phyloP scores from a whole-genome alignment of 2,888 invertebrate species.

The Nowickia ferox region DNA sequence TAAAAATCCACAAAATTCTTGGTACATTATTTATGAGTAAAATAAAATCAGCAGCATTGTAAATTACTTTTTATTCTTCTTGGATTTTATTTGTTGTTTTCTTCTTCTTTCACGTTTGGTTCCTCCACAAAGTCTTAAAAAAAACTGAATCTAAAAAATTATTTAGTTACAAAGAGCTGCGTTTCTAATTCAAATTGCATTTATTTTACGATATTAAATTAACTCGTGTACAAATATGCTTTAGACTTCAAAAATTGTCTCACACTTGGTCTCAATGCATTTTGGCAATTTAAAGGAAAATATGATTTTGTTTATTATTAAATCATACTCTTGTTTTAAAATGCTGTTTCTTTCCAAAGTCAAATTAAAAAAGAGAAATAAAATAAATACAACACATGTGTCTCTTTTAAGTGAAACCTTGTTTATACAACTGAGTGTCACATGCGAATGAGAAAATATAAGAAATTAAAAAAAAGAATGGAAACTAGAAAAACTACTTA shows the following conservation, averaged over 20 bases:
- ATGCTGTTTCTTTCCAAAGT: slow-evolving; percentile 29
- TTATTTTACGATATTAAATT: slow-evolving; percentile 5
- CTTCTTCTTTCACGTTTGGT: too few relatives aligned
- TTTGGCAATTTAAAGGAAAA: slow-evolving; percentile 14
- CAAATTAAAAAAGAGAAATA: slow-evolving; percentile 15
- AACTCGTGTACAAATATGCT: not conserved
- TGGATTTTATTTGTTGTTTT: too few relatives aligned
- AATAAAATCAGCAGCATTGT: not conserved
- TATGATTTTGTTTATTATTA: slow-evolving; percentile 41
- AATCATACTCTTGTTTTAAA: slow-evolving; percentile 36
- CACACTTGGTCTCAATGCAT: not conserved
- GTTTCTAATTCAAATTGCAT: not conserved
- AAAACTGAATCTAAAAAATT: not conserved
- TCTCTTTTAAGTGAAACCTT: slow-evolving; percentile 48
- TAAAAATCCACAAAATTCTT: not conserved
- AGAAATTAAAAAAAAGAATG: not conserved
- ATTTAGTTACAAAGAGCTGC: not conserved
- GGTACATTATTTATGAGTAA: not conserved
- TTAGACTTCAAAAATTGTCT: not conserved
- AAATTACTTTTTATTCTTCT: too few relatives aligned
- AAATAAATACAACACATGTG: slow-evolving; percentile 13
- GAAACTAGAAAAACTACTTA: slow-evolving; percentile 17
- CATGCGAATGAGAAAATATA: slow-evolving; percentile 4
- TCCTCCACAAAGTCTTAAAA: not conserved
- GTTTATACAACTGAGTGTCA: slow-evolving; percentile 41